Base-by-base conservation (phyloP, 2,797 vertebrate species). In the Phaenicophaeus curvirostris region DNA sequence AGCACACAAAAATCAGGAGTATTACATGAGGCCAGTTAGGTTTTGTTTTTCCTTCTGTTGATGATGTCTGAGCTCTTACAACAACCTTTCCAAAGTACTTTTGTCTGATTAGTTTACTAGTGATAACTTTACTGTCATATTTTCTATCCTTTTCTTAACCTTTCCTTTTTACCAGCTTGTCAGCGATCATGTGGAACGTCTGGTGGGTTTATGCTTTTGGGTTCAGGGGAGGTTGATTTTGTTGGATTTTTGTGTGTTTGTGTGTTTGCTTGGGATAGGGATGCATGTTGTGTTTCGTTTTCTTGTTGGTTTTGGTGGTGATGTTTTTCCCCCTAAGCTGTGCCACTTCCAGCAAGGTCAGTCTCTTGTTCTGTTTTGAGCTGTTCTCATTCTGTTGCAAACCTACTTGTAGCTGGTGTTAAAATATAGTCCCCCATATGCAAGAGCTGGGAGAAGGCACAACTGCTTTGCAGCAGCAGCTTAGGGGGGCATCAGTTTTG, bases 341-440 rank as follows among this genome's bases (percentile, higher is more conserved):
- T 58, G 44, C 15, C 2, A 2, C 24, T 87, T 57, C 9, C 6
- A 39, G 33, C 30, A 23, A 55, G 66, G 48, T 31, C 24, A 44
- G 21, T 72, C 3, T 35, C 9, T 16, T 33, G 13, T 15, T 76
- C 14, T 39, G 21, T 6, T 50, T 39, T 58, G 50, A 84, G 18
- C 15, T 63, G 11, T 67, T 62, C 42, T 50, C 10, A 4, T 51
- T 66, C 58, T 90, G 39, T 67, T 72, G 19, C 35, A 41, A 15
- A 42, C 14, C 44, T 50, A 5, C 28, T 63, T 39, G 46, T 55
- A 46, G 9, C 9, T 11, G 33, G 13, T 15, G 15, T 39, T 42
- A 50, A 0, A 1, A 9, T 58, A 14, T 13, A 13, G 18, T 54
- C 8, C 16, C 27, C 7, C 11, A 6, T 11, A 20, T 9, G 13